Evolutionary conservation across 2,113 vertebrate genomes (phyloP), one percentile per base, ranked within the genome.

Genomic region (Semicossyphus pulcher): DNA sequence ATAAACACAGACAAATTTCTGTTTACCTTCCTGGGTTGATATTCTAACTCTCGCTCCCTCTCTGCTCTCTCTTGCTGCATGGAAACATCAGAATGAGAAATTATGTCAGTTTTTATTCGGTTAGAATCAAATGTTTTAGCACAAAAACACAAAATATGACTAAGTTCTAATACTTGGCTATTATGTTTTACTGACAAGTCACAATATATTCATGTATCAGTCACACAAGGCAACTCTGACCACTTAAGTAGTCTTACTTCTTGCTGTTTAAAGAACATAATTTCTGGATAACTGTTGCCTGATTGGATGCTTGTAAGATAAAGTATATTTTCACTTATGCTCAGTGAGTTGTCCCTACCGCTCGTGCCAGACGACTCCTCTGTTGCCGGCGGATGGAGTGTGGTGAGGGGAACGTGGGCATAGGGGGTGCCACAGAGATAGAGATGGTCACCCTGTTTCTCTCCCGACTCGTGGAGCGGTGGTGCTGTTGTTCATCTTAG

Each of bases 361-460:
- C 91, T 83, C 94, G 86, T 44, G 95, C 93, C 78, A 95, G 93
- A 16, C 94, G 92, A 82, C 95, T 94, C 86, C 96, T 97, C 85
- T 94, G 93, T 25, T 95, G 95, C 64, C 94, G 92, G 80, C 95
- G 95, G 82, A 96, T 94, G 87, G 91, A 94, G 90, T 94, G 91
- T 56, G 94, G 92, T 32, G 95, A 95, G 23, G 96, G 96, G 78
- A 96, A 96, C 71, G 95, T 92, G 44, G 95, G 97, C 93, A 99
- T 95, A 0, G 96, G 96, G 1, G 97, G 97, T 39, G 96, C 86
- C 71, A 95, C 94, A 7, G 96, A 92, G 51, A 95, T 91, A 23
- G 96, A 93, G 56, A 92, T 95, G 78, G 94, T 93, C 74, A 94
- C 92, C 80, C 94, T 95, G 83, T 78, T 92, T 42, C 94, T 94